Percentiles rank a stretch among this genome's conserved stretches.
Conservation (phyloP, 2,888 invertebrate genomes). For the Eupeodes luniger region DNA sequence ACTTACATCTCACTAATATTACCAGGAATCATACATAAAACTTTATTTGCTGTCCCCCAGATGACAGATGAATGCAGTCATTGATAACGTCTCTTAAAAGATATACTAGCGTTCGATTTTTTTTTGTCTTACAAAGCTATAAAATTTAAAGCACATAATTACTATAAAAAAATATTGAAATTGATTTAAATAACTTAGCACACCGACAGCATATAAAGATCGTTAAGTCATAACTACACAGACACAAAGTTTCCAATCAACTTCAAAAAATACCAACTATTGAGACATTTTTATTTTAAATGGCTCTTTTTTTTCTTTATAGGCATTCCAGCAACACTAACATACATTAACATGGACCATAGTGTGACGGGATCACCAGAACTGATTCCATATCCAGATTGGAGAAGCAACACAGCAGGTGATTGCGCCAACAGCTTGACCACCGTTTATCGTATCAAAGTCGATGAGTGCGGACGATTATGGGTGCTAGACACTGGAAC, state of each 20-base stretch:
- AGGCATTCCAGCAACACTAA: conserved; percentile 93
- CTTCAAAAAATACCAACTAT: background rate
- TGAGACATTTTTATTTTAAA: background rate
- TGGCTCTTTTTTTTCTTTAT: conserved; percentile 70
- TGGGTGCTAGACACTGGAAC: conserved; percentile 95
- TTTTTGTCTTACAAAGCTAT: background rate
- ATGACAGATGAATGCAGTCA: background rate
- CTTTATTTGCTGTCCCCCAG: background rate
- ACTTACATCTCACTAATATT: too few species aligned
- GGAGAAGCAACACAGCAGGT: conserved; percentile 90
- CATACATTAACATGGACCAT: conserved; percentile 90
- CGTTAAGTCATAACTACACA: background rate
- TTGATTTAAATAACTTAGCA: too few species aligned
- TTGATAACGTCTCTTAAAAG: background rate
- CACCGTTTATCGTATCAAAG: conserved; percentile 92
- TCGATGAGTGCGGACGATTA: conserved; percentile 90
- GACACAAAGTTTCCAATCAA: background rate
- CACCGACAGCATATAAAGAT: background rate
- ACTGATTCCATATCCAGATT: conserved; percentile 91
- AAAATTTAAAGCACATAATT: background rate
- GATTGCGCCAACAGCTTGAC: conserved; percentile 90
- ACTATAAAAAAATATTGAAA: too few species aligned
- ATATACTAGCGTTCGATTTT: background rate
- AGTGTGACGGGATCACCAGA: conserved; percentile 89
- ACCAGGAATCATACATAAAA: too few species aligned